Conservation (phyloP, 2,888 invertebrate genomes). For the Pristionchus maxplancki region DNA sequence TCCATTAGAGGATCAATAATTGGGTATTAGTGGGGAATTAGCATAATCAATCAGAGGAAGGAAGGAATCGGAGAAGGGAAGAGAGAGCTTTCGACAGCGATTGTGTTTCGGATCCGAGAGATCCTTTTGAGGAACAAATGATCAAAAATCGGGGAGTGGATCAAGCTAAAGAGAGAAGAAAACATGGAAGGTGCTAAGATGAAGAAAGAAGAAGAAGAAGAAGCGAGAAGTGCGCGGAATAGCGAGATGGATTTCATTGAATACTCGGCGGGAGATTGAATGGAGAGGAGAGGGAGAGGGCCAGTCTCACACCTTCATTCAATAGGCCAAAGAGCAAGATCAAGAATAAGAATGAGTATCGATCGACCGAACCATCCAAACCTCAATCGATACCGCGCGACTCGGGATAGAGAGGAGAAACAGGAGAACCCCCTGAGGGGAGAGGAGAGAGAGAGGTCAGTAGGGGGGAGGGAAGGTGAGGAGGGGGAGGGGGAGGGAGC, state of each 20-base stretch:
- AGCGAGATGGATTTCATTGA: slow-evolving; percentile 48
- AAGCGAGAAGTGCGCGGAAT: slow-evolving; percentile 17
- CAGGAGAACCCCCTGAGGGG: slow-evolving; percentile 38
- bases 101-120: background rate
- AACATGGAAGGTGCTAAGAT: background rate
- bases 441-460: slow-evolving; percentile 16
- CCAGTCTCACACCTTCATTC: slow-evolving; percentile 19
- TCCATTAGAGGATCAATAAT: slow-evolving; percentile 38
- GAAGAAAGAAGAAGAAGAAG: background rate
- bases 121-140: background rate
- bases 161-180: slow-evolving; percentile 5
- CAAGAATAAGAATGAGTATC: slow-evolving; percentile 19
- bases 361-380: background rate
- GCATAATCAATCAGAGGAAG: slow-evolving; percentile 14
- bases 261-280: background rate
- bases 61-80: background rate
- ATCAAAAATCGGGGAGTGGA: background rate
- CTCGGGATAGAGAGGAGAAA: slow-evolving; percentile 20
- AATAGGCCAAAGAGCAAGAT: slow-evolving; percentile 44
- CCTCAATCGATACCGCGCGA: slow-evolving; percentile 9
- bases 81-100: background rate
- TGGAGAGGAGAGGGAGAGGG: slow-evolving; percentile 23
- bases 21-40: slow-evolving; percentile 10
- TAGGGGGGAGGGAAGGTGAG: background rate
- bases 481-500: background rate